Base-by-base conservation (phyloP, 2,797 vertebrate genomes). In the Sardinella longiceps region DNA sequence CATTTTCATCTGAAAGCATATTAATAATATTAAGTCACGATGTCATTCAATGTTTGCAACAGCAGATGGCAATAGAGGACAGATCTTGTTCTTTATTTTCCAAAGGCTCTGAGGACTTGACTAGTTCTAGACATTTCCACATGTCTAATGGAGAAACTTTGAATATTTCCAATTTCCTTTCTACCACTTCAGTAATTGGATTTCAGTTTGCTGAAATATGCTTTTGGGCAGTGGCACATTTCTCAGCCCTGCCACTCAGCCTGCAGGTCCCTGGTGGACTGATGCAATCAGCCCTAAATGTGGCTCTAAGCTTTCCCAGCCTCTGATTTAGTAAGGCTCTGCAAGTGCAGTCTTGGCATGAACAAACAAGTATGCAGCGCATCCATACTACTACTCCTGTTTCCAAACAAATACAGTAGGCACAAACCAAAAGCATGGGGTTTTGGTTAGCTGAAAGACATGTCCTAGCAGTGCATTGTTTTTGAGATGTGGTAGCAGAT, bases 281-380 rank as follows among this genome's bases (percentile, higher is more conserved):
- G 70, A 77, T 77, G 37, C 70, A 77, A 77, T 77, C 70, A 77
- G 37, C 18, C 70, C 70, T 77, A 77, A 77, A 50, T 51, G 46
- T 80, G 66, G 46, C 45, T 50, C 63, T 50, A 37, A 33, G 15
- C 30, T 66, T 53, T 33, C 28, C 11, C 15, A 43, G 33, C 1
- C 37, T 33, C 18, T 43, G 70, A 77, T 77, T 77, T 43, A 77
- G 18, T 20, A 15, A 77, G 70, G 70, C 37, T 23, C 20, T 18
- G 20, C 1, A 9, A 43, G 37, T 39, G 37, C 70, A 60, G 11
- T 7, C n/a, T 6, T n/a, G n/a, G n/a, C 70, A 39, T 39, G 43
- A 20, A 77, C 30, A 77, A 77, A 39, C 33, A 43, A 53, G 20
- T 18, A 53, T 20, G 15, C 51, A 53, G 51, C 7, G 2, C 20